Evolutionary conservation across 2,797 vertebrate species (phyloP), one percentile per base, ranked within the genome.

Genomic region (Mareca strepera): DNA sequence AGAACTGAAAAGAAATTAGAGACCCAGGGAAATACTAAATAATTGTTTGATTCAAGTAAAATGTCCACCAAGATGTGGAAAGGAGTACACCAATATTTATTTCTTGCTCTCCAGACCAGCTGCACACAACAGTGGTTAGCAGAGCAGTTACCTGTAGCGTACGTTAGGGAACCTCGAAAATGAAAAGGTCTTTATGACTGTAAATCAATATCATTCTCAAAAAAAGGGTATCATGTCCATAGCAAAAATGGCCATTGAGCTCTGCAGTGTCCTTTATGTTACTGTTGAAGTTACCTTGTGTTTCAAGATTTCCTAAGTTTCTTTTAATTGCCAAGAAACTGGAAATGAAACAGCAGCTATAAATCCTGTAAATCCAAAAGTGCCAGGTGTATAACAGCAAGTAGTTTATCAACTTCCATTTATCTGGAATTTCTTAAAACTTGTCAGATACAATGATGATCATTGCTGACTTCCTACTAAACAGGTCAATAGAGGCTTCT

Each of bases 401-500:
- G 37, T 31, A 75, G 63, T 74, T 90, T 87, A 87, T 90, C 95
- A 88, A 43, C 50, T 56, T 90, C 88, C 73, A 50, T 52, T 92
- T 60, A 67, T 86, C 81, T 87, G 76, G 43, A 84, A 90, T 72
- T 88, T 94, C 90, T 67, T 84, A 92, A 95, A 95, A 55, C 73
- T 84, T 95, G 80, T 90, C 93, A 93, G 94, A 75, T 44, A 68
- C 50, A 58, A 76, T 86, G 91, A 93, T 25, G 76, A 69, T 94
- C 92, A 96, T 56, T 70, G n/a, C 79, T 62, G 39, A 82, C 60
- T 94, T 94, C 93, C 63, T 88, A 35, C 91, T 81, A 48, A 91
- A 83, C n/a, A 82, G 94, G 85, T 94, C 95, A 92, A 91, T 70
- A 95, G 79, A 82, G 93, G 78, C 78, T 80, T 94, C 52, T 9